phyloP scores from a whole-genome alignment of 30 jellyfish, hydroid and myxozoan species.

The Aurelia sp. region DNA sequence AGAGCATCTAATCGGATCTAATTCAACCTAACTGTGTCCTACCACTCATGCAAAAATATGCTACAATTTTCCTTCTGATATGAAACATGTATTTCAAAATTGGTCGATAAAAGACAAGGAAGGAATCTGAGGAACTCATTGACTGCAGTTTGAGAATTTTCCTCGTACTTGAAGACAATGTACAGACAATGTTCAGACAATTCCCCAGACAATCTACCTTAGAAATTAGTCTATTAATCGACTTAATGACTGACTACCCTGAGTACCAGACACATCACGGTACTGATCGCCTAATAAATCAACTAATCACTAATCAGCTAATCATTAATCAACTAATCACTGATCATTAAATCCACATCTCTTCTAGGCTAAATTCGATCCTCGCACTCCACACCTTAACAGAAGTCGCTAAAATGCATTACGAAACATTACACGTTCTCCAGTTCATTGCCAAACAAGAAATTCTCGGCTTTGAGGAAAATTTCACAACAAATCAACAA shows the following conservation, averaged over 20 bases:
- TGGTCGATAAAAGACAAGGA: too few species aligned
- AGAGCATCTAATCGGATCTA: too few species aligned
- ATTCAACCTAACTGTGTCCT: too few species aligned
- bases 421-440: neutral
- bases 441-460: constrained; percentile 47
- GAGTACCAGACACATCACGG: too few species aligned
- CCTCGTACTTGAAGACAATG: neutral
- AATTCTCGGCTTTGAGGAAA: neutral
- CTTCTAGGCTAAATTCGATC: constrained; percentile 32
- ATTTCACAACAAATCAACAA: neutral
- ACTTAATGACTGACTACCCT: neutral
- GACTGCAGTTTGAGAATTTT: too few species aligned
- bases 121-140: too few species aligned
- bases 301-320: neutral
- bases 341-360: neutral
- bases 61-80: too few species aligned
- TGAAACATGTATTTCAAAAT: too few species aligned
- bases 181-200: too few species aligned
- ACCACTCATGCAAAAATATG: too few species aligned
- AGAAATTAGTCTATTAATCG: neutral
- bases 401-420: constrained; percentile 33
- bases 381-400: constrained; percentile 33
- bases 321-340: neutral
- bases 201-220: neutral
- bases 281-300: too few species aligned